A percentile compares a stretch with the other conserved stretches of the same genome.
phyloP scores from a whole-genome alignment of 2,888 invertebrate genomes.

The Nemapogon koenigi region DNA sequence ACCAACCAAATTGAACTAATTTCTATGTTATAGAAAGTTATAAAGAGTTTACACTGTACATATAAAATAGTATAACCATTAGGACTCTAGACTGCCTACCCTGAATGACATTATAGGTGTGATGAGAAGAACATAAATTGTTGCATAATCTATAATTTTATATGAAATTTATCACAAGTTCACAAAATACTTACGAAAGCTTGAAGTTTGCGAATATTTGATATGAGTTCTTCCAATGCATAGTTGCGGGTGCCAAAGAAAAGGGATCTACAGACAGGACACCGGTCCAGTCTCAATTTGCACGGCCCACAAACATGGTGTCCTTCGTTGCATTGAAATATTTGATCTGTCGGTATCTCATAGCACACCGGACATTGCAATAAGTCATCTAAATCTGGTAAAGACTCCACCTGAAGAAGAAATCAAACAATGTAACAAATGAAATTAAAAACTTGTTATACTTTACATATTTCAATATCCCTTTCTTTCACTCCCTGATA shows the following conservation, averaged over 20 bases:
- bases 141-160: background rate
- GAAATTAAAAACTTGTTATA: too few relatives aligned
- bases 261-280: conserved; percentile 57
- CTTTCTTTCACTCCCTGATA: too few relatives aligned
- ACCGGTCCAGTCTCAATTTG: conserved; percentile 44
- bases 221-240: conserved; percentile 60
- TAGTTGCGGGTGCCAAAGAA: conserved; percentile 62
- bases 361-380: conserved; percentile 67
- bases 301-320: conserved; percentile 64
- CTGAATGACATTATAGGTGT: too few relatives aligned
- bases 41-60: too few relatives aligned
- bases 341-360: conserved; percentile 49
- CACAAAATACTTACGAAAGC: conserved; percentile 42
- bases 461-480: too few relatives aligned
- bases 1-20: too few relatives aligned
- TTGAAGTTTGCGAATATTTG: conserved; percentile 48
- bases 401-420: conserved; percentile 37
- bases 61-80: too few relatives aligned
- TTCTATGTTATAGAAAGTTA: too few relatives aligned
- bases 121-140: too few relatives aligned
- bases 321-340: conserved; percentile 61
- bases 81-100: too few relatives aligned
- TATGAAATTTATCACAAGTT: background rate
- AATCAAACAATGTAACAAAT: conserved; percentile 1
- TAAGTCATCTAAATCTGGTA: conserved; percentile 58